Conservation (phyloP, 2,888 invertebrate genomes). For the Trypoxylon attenuatum region DNA sequence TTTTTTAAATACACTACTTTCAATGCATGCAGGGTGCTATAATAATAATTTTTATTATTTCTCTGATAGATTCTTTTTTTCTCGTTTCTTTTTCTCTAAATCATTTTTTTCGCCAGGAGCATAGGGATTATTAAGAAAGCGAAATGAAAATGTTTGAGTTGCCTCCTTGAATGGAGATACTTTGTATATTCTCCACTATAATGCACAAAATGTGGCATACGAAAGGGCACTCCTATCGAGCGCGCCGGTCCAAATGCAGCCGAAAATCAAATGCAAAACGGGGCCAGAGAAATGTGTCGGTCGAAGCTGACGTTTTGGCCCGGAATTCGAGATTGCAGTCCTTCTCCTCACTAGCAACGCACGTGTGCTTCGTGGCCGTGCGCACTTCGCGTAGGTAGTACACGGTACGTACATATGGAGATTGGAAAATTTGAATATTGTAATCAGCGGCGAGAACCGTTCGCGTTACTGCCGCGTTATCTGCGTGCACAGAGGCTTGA, state of each 20-base stretch:
- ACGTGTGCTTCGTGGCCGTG: slow-evolving; percentile 9
- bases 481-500: slow-evolving; percentile 5
- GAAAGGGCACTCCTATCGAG: neutral
- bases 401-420: slow-evolving; percentile 55
- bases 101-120: too few relatives aligned
- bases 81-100: too few relatives aligned
- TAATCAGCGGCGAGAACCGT: slow-evolving; percentile 58
- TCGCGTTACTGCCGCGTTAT: slow-evolving; percentile 55
- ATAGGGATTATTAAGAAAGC: too few relatives aligned
- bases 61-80: too few relatives aligned
- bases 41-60: too few relatives aligned
- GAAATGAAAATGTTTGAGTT: too few relatives aligned
- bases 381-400: slow-evolving; percentile 14
- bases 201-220: too few relatives aligned
- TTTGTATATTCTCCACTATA: too few relatives aligned
- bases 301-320: neutral
- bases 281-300: neutral
- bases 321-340: slow-evolving; percentile 19
- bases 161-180: too few relatives aligned
- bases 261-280: slow-evolving; percentile 18
- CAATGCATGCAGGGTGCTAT: too few relatives aligned
- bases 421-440: slow-evolving; percentile 67
- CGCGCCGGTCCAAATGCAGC: slow-evolving; percentile 2
- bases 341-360: slow-evolving; percentile 10
- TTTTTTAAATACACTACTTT: too few relatives aligned